A percentile compares a stretch with the other conserved stretches of the same genome.
These are phyloP conservation scores for Acanthosepion esculentum DNA, from an alignment of 2,888 invertebrate species.

Conservation along the genomic window DNA sequence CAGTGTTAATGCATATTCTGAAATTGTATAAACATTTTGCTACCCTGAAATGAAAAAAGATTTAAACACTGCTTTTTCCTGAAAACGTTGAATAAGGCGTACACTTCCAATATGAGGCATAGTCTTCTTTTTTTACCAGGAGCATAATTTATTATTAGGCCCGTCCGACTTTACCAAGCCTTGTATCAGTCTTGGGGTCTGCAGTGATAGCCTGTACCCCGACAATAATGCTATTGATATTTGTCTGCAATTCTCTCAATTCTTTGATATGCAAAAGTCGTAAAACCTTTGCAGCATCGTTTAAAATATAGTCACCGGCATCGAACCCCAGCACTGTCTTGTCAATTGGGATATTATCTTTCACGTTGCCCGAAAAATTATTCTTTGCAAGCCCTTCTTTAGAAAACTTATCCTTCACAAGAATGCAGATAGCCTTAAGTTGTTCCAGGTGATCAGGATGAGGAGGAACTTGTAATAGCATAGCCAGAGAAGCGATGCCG, in stretches of 20 bases:
- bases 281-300: constrained; percentile 81
- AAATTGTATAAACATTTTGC: too few species aligned
- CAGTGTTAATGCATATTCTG: too few species aligned
- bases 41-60: neutral
- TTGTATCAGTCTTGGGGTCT: constrained; percentile 96
- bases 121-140: neutral
- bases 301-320: constrained; percentile 77
- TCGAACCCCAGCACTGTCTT: constrained; percentile 82
- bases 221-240: constrained; percentile 95
- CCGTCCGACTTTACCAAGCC: constrained; percentile 91
- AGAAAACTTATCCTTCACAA: constrained; percentile 74
- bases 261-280: constrained; percentile 88
- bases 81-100: neutral
- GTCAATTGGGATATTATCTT: constrained; percentile 79
- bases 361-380: constrained; percentile 48
- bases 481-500: constrained; percentile 87
- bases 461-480: constrained; percentile 84
- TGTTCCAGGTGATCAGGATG: constrained; percentile 88
- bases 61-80: neutral
- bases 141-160: neutral
- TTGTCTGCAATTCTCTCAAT: constrained; percentile 89
- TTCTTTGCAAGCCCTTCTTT: constrained; percentile 76
- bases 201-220: constrained; percentile 93
- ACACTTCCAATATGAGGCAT: neutral
- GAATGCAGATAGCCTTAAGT: constrained; percentile 77